phyloP scores from a whole-genome alignment of 2,797 vertebrate genomes.

The Aldrovandia affinis region DNA sequence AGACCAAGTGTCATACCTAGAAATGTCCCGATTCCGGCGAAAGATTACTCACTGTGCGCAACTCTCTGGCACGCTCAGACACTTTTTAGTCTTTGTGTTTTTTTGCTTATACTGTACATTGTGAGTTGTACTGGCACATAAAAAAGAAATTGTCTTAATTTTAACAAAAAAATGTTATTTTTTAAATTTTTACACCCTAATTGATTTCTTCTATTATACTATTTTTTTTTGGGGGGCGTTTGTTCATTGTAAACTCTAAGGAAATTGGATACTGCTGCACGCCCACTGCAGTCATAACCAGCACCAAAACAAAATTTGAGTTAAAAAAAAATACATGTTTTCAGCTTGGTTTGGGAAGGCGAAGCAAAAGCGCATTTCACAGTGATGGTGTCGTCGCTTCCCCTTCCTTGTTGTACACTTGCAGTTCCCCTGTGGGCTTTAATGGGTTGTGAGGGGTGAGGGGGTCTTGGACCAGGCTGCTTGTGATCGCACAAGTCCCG shows the following conservation, averaged over 20 bases:
- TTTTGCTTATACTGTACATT: neutral
- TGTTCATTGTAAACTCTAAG: too few species aligned
- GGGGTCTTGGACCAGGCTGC: slow-evolving; percentile 56
- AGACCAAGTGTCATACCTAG: slow-evolving; percentile 66
- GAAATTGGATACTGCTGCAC: too few species aligned
- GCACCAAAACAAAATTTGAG: neutral
- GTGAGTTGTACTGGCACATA: neutral
- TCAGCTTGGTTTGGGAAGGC: too few species aligned
- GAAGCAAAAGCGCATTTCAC: neutral
- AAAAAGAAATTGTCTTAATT: too few species aligned
- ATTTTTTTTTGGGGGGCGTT: too few species aligned
- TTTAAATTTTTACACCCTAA: too few species aligned
- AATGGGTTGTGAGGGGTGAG: slow-evolving; percentile 54
- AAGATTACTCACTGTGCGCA: slow-evolving; percentile 41
- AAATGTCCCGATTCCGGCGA: slow-evolving; percentile 42
- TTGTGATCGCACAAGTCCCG: slow-evolving; percentile 47
- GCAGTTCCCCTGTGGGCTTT: slow-evolving; percentile 55
- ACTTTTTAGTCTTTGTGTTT: neutral
- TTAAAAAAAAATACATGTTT: neutral
- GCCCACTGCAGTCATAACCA: neutral
- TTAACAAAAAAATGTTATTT: too few species aligned
- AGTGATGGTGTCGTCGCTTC: slow-evolving; percentile 37
- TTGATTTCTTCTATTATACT: too few species aligned
- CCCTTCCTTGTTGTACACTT: slow-evolving; percentile 57
- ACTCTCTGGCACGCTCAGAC: slow-evolving; percentile 28